Evolutionary conservation across 2,888 invertebrate genomes (phyloP).

Genomic region (Plebejus anna): DNA sequence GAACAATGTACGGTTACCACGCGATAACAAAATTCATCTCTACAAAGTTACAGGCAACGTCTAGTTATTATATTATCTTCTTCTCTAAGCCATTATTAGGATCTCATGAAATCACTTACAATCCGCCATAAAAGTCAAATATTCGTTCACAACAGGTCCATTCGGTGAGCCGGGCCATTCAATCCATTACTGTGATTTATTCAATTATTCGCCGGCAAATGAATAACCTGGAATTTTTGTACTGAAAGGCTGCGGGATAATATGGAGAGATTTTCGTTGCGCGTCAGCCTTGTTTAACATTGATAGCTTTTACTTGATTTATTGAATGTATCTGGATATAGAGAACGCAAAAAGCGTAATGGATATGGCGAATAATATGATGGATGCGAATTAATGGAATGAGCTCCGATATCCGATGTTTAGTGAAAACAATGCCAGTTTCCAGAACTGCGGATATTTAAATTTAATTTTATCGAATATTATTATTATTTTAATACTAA

Average conservation of each 20-base stretch:
- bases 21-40: too few species aligned
- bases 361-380: neutral
- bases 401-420: neutral
- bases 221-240: slow-evolving; percentile 53
- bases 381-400: neutral
- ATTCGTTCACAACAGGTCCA: slow-evolving; percentile 51
- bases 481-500: neutral
- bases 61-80: too few species aligned
- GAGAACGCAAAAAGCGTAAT: slow-evolving; percentile 10
- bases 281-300: slow-evolving; percentile 35
- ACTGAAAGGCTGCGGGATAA: slow-evolving; percentile 38
- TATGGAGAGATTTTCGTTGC: slow-evolving; percentile 36
- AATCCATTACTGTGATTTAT: slow-evolving; percentile 72
- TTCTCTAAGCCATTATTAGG: neutral
- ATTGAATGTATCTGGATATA: slow-evolving; percentile 25
- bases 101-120: neutral
- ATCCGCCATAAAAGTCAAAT: slow-evolving; percentile 33
- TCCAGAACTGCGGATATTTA: neutral
- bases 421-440: neutral
- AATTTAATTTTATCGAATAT: neutral
- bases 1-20: too few species aligned
- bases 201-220: slow-evolving; percentile 70
- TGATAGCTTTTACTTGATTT: slow-evolving; percentile 31
- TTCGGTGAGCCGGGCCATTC: slow-evolving; percentile 61
- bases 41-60: too few species aligned